Base-by-base conservation (phyloP, 2,113 vertebrate species). In the Lagopus leucura region DNA sequence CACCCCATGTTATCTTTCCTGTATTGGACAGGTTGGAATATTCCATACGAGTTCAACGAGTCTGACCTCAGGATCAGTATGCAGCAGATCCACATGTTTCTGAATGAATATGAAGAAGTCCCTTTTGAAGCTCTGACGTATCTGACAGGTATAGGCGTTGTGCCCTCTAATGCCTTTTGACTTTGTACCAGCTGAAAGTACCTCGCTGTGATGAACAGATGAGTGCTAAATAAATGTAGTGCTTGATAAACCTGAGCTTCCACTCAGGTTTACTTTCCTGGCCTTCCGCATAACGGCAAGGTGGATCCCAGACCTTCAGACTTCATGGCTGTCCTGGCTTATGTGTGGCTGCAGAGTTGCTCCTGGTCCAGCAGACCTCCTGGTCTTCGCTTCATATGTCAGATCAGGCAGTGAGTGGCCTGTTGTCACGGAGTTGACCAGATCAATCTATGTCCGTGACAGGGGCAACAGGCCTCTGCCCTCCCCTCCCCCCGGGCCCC, bases 41-140 rank as follows among this genome's bases (percentile, higher is more conserved):
- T 99, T 94, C 99, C 99, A 1, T 99, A 99, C 4, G 99, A 99
- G 92, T 99, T 99, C 94, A 99, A 99, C 0, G 99, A 99, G 86
- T 99, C 99, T 24, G 99, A 99, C 92, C 95, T 99, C 70, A 97
- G 98, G 86, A 99, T 99, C 95, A 99, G 99, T 36, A 97, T 99
- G 96, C 97, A 95, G 65, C 99, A 99, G 97, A 98, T 99, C 84
- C 98, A 99, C 96, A 99, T 99, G 99, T 99, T 99, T 94, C 97
- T 99, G 90, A 98, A 99, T 81, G 98, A 99, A 27, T 99, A 99
- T 89, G 97, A 98, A 48, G 98, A 98, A 71, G 95, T 98, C 79
- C 99, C 99, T 1, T 98, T 99, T 86, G 98, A 99, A 48, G 99
- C 99, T 38, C 97, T 99, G 67, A 98, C 97, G 7, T 99, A 99